A percentile compares a stretch with the other conserved stretches of the same genome.
Evolutionary conservation across 2,888 invertebrate genomes (phyloP).

Genomic region (Andrena chrysosceles): DNA sequence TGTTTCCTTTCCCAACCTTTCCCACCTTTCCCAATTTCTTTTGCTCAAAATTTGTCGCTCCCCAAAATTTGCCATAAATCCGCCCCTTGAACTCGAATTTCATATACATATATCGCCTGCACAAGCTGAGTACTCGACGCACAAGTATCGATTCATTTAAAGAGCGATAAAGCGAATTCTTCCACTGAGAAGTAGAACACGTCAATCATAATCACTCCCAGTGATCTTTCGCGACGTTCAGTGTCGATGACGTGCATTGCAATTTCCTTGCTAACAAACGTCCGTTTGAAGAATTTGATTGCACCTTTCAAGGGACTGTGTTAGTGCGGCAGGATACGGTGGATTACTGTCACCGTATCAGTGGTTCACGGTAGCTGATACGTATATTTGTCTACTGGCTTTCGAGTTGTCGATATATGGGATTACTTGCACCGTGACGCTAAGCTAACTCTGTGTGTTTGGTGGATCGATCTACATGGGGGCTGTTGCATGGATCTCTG

Average conservation of each 20-base stretch:
- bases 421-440: constrained; percentile 12
- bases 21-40: too few species aligned
- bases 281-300: not conserved
- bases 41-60: too few species aligned
- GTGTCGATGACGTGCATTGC: not conserved
- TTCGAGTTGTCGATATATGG: constrained; percentile 13
- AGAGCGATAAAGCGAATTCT: too few species aligned
- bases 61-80: too few species aligned
- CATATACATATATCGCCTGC: too few species aligned
- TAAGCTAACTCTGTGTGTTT: constrained; percentile 13
- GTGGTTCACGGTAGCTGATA: not conserved
- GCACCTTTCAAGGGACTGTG: not conserved
- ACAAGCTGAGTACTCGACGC: too few species aligned
- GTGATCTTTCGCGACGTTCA: not conserved
- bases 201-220: not conserved
- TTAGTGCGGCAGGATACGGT: not conserved
- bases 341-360: not conserved
- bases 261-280: not conserved
- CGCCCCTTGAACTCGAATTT: too few species aligned
- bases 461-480: not conserved
- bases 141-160: too few species aligned
- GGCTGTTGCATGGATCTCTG: not conserved
- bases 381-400: constrained; percentile 7
- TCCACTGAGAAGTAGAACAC: not conserved
- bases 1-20: too few species aligned